phyloP scores from a whole-genome alignment of 30 jellyfish, hydroid and myxozoan genomes.

The Turritopsis rubra region DNA sequence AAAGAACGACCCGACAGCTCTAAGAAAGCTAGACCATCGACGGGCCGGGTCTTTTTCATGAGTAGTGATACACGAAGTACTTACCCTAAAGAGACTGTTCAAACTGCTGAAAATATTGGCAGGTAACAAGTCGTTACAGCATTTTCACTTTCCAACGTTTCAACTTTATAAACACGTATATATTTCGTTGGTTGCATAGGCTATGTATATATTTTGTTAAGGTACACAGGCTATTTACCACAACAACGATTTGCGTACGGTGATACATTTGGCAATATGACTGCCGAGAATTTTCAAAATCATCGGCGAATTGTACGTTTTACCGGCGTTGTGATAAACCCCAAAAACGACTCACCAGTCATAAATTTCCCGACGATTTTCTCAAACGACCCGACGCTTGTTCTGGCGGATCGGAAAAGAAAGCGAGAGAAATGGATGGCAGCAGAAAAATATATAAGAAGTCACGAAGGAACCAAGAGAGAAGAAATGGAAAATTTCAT shows the following conservation, averaged over 20 bases:
- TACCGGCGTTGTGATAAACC: conserved; percentile 38
- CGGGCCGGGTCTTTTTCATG: too few species aligned
- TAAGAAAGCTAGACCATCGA: too few species aligned
- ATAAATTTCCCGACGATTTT: conserved; percentile 47
- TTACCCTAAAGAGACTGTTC: too few species aligned
- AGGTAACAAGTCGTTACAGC: too few species aligned
- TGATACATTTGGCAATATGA: conserved; percentile 53
- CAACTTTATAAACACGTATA: too few species aligned
- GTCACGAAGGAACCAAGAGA: conserved; percentile 29
- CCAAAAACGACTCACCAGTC: conserved; percentile 11
- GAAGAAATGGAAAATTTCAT: conserved; percentile 22
- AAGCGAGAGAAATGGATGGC: conserved; percentile 56
- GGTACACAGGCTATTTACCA: conserved; percentile 68
- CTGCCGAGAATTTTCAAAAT: conserved; percentile 20
- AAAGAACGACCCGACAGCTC: too few species aligned
- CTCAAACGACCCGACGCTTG: conserved; percentile 52
- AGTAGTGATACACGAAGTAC: too few species aligned
- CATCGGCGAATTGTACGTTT: conserved; percentile 18
- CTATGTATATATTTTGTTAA: too few species aligned
- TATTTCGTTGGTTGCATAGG: too few species aligned
- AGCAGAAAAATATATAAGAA: conserved; percentile 34
- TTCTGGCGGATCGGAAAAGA: conserved; percentile 40
- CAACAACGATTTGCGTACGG: conserved; percentile 42
- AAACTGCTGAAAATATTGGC: too few species aligned
- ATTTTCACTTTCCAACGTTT: too few species aligned